Conservation (phyloP, 2,797 vertebrate genomes). For the Gymnopithys bicolor region DNA sequence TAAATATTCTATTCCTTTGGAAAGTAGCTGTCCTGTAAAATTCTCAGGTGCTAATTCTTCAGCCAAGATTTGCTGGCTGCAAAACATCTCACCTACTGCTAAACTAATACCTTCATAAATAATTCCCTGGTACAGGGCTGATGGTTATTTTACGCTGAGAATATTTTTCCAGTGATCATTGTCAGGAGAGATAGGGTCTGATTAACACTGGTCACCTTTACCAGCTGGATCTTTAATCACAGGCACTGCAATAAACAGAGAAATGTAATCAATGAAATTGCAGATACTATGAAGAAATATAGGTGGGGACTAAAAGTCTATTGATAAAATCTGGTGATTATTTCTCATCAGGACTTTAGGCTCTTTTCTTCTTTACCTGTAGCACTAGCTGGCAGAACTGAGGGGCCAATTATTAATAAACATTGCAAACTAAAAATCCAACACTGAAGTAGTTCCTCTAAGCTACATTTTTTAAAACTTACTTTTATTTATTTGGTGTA, state of each 20-base stretch:
- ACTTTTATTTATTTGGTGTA: background rate
- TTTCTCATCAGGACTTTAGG: background rate
- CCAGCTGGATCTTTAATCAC: slow-evolving; percentile 12
- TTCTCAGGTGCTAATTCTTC: background rate
- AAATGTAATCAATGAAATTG: slow-evolving; percentile 12
- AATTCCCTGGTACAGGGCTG: background rate
- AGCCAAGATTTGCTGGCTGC: background rate
- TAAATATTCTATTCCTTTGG: background rate
- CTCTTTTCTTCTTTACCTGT: background rate
- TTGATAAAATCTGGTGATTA: slow-evolving; percentile 21
- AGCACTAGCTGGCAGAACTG: background rate
- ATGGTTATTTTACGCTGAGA: background rate
- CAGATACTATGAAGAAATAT: slow-evolving; percentile 33
- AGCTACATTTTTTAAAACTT: background rate
- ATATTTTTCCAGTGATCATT: slow-evolving; percentile 7
- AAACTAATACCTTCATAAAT: background rate
- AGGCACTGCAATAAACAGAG: background rate
- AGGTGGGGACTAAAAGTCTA: background rate
- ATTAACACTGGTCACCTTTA: slow-evolving; percentile 24
- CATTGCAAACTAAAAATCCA: background rate
- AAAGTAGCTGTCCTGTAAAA: background rate
- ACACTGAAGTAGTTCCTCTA: background rate
- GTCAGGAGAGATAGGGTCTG: background rate
- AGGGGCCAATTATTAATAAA: background rate
- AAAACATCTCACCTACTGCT: background rate